These are phyloP conservation scores for Lycophotia porphyrea DNA, from an alignment of 2,888 invertebrate species.

Conservation along the genomic window DNA sequence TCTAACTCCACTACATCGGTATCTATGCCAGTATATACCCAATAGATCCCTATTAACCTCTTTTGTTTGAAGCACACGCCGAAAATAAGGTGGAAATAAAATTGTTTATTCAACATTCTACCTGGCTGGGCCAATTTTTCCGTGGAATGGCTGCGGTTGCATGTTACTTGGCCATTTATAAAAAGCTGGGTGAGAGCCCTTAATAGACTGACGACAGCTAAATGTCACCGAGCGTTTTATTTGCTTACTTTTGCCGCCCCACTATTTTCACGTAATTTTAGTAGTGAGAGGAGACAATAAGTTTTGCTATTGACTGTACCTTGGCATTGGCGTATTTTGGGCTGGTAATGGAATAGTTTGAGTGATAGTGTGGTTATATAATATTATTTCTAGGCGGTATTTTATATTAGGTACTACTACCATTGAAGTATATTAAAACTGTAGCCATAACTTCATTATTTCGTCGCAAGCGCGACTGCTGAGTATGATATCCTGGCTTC, in stretches of 20 bases:
- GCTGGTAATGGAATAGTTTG: slow-evolving; percentile 9
- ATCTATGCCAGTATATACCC: slow-evolving; percentile 27
- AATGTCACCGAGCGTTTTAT: slow-evolving; percentile 88
- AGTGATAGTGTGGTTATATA: background rate
- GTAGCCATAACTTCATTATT: background rate
- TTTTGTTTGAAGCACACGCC: slow-evolving; percentile 58
- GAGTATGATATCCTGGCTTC: too few relatives aligned
- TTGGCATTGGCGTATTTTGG: slow-evolving; percentile 25
- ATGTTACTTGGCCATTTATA: slow-evolving; percentile 86
- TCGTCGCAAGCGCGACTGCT: too few relatives aligned
- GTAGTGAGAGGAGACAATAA: slow-evolving; percentile 69
- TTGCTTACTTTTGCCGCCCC: slow-evolving; percentile 79
- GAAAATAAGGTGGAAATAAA: slow-evolving; percentile 72
- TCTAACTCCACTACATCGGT: background rate
- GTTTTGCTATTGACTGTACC: slow-evolving; percentile 60
- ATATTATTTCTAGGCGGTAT: background rate
- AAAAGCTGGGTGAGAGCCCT: slow-evolving; percentile 85
- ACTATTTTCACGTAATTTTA: slow-evolving; percentile 80
- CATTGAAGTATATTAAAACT: background rate
- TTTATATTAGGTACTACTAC: background rate
- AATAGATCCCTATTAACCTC: slow-evolving; percentile 60
- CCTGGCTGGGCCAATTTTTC: slow-evolving; percentile 78
- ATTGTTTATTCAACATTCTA: slow-evolving; percentile 82
- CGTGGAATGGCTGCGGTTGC: slow-evolving; percentile 81
- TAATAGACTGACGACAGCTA: slow-evolving; percentile 89